Conservation (phyloP, 2,113 vertebrate species). For the Cyprinodon variegatus region DNA sequence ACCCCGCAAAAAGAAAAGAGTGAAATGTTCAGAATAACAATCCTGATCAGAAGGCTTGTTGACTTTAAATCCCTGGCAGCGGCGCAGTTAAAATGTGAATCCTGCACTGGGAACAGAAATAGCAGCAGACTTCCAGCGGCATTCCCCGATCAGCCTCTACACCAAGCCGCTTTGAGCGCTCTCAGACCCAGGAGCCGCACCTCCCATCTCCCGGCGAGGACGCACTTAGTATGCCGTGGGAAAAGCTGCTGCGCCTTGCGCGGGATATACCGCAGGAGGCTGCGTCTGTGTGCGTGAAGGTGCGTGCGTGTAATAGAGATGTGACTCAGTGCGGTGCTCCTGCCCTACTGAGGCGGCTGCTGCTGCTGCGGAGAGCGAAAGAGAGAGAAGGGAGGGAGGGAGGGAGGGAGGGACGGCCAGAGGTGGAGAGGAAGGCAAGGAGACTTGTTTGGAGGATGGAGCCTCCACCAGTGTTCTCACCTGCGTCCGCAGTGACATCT, state of each 20-base stretch:
- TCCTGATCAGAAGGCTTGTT: slow-evolving; percentile 57
- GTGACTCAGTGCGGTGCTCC: slow-evolving; percentile 74
- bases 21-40: slow-evolving; percentile 49
- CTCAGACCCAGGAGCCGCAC: slow-evolving; percentile 67
- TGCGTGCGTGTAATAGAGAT: slow-evolving; percentile 36
- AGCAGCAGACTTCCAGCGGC: slow-evolving; percentile 73
- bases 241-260: slow-evolving; percentile 66
- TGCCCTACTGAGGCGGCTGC: slow-evolving; percentile 72
- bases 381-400: slow-evolving; percentile 19
- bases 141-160: slow-evolving; percentile 66
- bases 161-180: slow-evolving; percentile 67
- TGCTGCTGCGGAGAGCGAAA: slow-evolving; percentile 71
- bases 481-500: slow-evolving; percentile 69
- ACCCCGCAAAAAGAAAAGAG: slow-evolving; percentile 31
- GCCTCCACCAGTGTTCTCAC: slow-evolving; percentile 72
- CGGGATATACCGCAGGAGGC: slow-evolving; percentile 66
- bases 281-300: slow-evolving; percentile 48
- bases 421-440: slow-evolving; percentile 22
- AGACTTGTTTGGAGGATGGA: slow-evolving; percentile 69
- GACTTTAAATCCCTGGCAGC: slow-evolving; percentile 69
- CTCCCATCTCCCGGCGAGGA: slow-evolving; percentile 73
- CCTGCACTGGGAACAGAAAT: slow-evolving; percentile 51
- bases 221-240: slow-evolving; percentile 70
- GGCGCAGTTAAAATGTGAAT: slow-evolving; percentile 50
- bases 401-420: slow-evolving; percentile 3